These are phyloP conservation scores for Sciurus vulgaris DNA, from an alignment of 2,797 vertebrate species.

Conservation along the genomic window DNA sequence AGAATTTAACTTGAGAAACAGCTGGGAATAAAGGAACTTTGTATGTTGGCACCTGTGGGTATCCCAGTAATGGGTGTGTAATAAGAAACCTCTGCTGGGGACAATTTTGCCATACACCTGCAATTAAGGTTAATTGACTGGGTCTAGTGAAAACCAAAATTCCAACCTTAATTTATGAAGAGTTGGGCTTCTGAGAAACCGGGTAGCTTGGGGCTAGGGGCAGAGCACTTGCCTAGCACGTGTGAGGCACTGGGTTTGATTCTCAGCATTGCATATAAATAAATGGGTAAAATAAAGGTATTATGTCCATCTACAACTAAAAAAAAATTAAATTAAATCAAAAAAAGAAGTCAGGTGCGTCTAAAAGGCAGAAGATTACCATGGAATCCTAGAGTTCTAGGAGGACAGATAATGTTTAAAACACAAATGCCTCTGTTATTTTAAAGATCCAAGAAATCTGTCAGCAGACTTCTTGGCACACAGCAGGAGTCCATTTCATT, in stretches of 20 bases:
- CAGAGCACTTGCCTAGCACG: too few species aligned
- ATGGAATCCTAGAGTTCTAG: not conserved
- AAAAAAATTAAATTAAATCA: too few species aligned
- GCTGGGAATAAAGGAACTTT: constrained; percentile 72
- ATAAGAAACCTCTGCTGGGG: constrained; percentile 79
- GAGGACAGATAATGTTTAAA: constrained; percentile 31
- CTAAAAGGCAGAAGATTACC: constrained; percentile 21
- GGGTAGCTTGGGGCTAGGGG: not conserved
- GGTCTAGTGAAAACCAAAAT: constrained; percentile 68
- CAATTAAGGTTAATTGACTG: constrained; percentile 79
- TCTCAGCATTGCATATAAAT: too few species aligned
- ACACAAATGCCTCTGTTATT: constrained; percentile 5
- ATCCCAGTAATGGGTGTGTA: constrained; percentile 73
- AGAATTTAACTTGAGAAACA: constrained; percentile 75
- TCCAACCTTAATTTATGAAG: not conserved
- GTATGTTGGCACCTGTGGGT: constrained; percentile 67
- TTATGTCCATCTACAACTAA: too few species aligned
- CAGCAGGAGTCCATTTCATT: not conserved
- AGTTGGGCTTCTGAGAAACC: not conserved
- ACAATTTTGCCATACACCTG: constrained; percentile 59
- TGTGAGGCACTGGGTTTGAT: too few species aligned
- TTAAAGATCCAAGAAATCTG: constrained; percentile 38
- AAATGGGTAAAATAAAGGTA: too few species aligned
- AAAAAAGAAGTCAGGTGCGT: not conserved
- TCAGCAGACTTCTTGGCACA: not conserved